Evolutionary conservation across 2,113 vertebrate species (phyloP).

Genomic region (Myanophis thanlyinensis): DNA sequence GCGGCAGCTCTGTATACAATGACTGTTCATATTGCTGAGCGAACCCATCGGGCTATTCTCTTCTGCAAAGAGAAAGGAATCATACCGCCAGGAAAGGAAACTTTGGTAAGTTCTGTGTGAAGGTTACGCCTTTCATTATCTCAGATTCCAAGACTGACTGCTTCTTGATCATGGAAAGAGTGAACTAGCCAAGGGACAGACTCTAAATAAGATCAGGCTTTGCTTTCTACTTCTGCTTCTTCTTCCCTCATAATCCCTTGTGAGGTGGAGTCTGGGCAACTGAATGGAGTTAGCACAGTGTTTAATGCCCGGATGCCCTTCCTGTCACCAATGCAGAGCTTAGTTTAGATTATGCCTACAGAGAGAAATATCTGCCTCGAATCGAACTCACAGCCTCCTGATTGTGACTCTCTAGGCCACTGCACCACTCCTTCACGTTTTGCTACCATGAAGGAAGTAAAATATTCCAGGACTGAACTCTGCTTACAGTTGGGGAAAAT

Average conservation of each 20-base stretch:
- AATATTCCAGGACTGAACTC: not conserved
- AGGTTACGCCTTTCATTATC: not conserved
- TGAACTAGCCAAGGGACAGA: not conserved
- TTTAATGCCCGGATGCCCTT: too few species aligned
- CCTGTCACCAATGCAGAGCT: too few species aligned
- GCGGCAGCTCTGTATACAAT: constrained; percentile 82
- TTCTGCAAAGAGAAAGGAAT: constrained; percentile 82
- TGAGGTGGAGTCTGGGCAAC: too few species aligned
- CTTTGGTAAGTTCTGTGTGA: constrained; percentile 76
- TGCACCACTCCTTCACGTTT: too few species aligned
- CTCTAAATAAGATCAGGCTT: not conserved
- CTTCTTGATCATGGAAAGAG: not conserved
- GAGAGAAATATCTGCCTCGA: too few species aligned
- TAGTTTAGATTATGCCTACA: too few species aligned
- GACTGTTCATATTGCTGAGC: constrained; percentile 79
- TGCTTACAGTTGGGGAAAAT: not conserved
- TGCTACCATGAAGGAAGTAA: not conserved
- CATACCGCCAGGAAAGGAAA: constrained; percentile 67
- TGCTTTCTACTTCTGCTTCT: too few species aligned
- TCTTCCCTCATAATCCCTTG: too few species aligned
- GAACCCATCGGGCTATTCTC: constrained; percentile 86
- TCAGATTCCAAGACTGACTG: not conserved
- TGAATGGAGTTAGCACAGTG: too few species aligned
- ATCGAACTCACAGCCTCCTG: too few species aligned
- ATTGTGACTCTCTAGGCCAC: too few species aligned